Base-by-base conservation (phyloP, 2,113 vertebrate species). In the Apteryx mantelli region DNA sequence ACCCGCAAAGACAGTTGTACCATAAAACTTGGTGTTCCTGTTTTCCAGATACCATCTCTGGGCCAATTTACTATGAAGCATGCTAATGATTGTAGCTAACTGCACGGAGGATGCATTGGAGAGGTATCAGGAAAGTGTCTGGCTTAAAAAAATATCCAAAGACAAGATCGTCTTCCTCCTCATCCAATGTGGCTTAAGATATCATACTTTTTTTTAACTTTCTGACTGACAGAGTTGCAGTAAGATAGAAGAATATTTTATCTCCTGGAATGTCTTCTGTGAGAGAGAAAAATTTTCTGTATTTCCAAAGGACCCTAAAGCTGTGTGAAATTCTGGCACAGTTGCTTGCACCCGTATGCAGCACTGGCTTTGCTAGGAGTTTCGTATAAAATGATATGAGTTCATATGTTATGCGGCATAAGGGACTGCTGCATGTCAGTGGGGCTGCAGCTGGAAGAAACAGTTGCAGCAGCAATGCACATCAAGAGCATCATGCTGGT, bases 211-310 rank as follows among this genome's bases (percentile, higher is more conserved):
- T 20, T 42, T 87, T 82, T 66, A 84, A 30, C 50, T 63, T 78
- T 13, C 44, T 36, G 40, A 81, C 30, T 76, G 42, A 83, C 21
- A 12, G 30, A 44, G 26, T 46, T 84, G 5, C 10, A 28, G 12
- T 60, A 61, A 81, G 8, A 63, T 9, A 6, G 66, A 58, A 82
- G 58, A 71, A 88, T 86, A 82, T 52, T 93, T 86, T 65, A 69
- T 92, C 82, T 92, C 21, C 63, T 65, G 44, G 83, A 91, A 89
- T 78, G 8, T 30, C 65, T 69, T 89, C 70, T 40, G 24, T 55
- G 36, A 58, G 30, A 83, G 28, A 53, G 38, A 88, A 82, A 50
- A 40, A 4, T 2, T 1, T 24, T 92, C 15, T 65, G 55, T 34
- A 11, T 66, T 87, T 50, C 22, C 30, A 71, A 0, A 1, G 11